These are phyloP conservation scores for Lucinisca nassula DNA, from an alignment of 2,888 invertebrate genomes.

Conservation along the genomic window DNA sequence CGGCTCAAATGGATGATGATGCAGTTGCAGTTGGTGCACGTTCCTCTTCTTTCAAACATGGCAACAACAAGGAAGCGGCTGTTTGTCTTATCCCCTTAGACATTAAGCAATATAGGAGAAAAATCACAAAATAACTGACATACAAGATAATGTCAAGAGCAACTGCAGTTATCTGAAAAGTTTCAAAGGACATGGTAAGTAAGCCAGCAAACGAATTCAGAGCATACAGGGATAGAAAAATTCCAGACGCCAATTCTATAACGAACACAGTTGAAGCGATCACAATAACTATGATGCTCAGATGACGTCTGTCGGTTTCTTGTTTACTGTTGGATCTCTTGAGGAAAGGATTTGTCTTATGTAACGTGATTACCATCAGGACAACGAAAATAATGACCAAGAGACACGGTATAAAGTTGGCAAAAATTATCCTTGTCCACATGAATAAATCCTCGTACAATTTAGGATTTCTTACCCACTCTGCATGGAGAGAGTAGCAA, in stretches of 20 bases:
- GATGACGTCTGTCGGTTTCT: neutral
- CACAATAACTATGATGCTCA: neutral
- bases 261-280: neutral
- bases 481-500: neutral
- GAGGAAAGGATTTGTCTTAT: neutral
- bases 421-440: neutral
- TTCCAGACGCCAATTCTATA: neutral
- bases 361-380: neutral
- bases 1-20: no score
- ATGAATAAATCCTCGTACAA: neutral
- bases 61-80: no score
- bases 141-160: slow-evolving; percentile 3
- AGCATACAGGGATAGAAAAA: neutral
- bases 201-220: neutral
- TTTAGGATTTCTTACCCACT: neutral
- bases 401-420: neutral
- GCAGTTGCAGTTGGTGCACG: no score
- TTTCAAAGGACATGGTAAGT: neutral
- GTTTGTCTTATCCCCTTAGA: neutral
- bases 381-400: neutral
- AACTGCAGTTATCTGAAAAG: neutral
- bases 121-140: slow-evolving; percentile 3
- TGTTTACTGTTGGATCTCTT: no score
- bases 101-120: slow-evolving; percentile 3
- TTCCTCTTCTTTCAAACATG: no score